Conservation (phyloP, 2,888 invertebrate species). For the Lymantria dispar region DNA sequence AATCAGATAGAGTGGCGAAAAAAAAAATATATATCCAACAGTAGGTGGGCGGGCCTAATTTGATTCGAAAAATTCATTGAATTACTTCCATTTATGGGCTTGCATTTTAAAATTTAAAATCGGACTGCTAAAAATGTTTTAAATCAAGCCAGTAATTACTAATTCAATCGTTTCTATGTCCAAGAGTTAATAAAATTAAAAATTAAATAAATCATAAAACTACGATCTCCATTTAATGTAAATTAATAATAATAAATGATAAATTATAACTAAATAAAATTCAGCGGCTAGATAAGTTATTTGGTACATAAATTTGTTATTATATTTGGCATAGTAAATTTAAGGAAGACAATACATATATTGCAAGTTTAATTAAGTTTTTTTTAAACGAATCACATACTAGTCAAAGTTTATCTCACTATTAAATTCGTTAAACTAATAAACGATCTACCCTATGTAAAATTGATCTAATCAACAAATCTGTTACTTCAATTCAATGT, state of each 20-base stretch:
- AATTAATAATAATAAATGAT: slow-evolving; percentile 1
- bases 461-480: no score
- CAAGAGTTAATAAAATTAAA: slow-evolving; percentile 3
- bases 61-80: no score
- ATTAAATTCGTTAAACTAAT: no score
- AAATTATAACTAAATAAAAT: slow-evolving; percentile 15
- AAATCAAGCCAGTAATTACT: neutral
- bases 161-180: slow-evolving; percentile 4
- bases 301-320: slow-evolving; percentile 17
- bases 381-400: neutral
- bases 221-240: slow-evolving; percentile 33
- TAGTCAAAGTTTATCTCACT: neutral
- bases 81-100: no score
- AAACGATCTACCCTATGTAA: no score
- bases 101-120: no score
- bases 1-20: no score
- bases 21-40: no score
- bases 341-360: slow-evolving; percentile 5
- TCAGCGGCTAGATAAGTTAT: slow-evolving; percentile 22
- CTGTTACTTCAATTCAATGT: no score
- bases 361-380: no score
- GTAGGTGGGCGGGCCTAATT: no score
- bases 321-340: slow-evolving; percentile 5
- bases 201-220: slow-evolving; percentile 27
- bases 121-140: no score